Evolutionary conservation across 2,888 invertebrate genomes (phyloP).

Genomic region (Sussaba pulchella): DNA sequence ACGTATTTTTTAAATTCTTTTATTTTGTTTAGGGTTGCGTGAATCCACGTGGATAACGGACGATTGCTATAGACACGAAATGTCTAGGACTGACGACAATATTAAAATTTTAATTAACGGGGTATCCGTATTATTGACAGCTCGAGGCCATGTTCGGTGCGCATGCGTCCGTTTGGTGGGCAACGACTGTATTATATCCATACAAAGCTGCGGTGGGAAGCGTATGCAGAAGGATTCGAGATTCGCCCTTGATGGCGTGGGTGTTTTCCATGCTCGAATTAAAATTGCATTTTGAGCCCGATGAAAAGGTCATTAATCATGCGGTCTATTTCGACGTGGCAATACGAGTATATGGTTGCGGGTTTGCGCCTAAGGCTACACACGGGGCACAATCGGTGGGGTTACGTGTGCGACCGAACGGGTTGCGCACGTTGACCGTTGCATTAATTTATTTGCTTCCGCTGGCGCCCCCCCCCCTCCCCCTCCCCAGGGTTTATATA

Average conservation of each 20-base stretch:
- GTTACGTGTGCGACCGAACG: neutral
- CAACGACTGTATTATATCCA: neutral
- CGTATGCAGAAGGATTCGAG: neutral
- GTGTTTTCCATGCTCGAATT: conserved; percentile 23
- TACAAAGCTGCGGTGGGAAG: neutral
- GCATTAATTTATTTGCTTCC: conserved; percentile 28
- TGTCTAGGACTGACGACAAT: no score
- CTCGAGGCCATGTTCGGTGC: no score
- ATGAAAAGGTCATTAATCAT: conserved; percentile 59
- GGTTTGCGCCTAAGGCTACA: neutral
- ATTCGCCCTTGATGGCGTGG: neutral
- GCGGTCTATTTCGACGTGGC: conserved; percentile 33
- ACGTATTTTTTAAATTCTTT: no score
- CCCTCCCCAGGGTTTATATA: no score
- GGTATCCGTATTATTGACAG: neutral
- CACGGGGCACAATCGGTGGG: conserved; percentile 10
- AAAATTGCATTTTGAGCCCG: conserved; percentile 36
- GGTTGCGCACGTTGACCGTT: neutral
- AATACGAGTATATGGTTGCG: no score
- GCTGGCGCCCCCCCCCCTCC: neutral
- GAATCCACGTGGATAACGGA: no score
- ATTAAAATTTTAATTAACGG: neutral
- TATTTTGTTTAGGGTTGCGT: no score
- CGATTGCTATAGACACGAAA: no score
- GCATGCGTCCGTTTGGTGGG: no score